Percentiles rank a stretch among this genome's conserved stretches.
These are phyloP conservation scores for Tolmerus cingulatus DNA, from an alignment of 2,888 invertebrate genomes.

Conservation along the genomic window DNA sequence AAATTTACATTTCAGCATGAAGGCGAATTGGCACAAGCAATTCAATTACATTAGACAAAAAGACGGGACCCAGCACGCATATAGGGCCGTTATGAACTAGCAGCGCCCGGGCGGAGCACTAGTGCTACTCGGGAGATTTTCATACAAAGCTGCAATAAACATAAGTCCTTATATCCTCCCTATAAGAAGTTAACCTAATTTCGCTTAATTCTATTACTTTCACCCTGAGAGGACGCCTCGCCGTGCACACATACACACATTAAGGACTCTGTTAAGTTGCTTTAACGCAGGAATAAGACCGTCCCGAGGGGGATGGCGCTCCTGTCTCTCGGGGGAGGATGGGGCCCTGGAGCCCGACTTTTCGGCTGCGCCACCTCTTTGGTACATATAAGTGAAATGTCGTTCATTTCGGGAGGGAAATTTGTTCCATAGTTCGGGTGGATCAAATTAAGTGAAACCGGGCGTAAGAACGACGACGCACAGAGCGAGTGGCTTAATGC, in stretches of 20 bases:
- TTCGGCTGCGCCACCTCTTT: conserved; percentile 18
- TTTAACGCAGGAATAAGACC: conserved; percentile 28
- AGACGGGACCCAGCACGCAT: conserved; percentile 32
- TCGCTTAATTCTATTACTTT: conserved; percentile 46
- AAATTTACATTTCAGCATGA: conserved; percentile 41
- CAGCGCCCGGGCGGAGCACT: background rate
- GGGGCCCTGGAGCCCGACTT: background rate
- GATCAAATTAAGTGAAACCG: conserved; percentile 30
- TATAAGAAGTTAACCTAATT: conserved; percentile 46
- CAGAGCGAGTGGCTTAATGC: conserved; percentile 27
- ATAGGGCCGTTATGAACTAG: conserved; percentile 41
- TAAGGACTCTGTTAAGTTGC: conserved; percentile 40
- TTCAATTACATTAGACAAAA: conserved; percentile 37
- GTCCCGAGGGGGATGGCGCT: background rate
- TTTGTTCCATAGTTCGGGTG: conserved; percentile 8
- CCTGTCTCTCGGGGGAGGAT: background rate
- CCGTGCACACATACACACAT: conserved; percentile 27
- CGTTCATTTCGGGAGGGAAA: conserved; percentile 31
- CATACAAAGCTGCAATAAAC: conserved; percentile 43
- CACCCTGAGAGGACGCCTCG: conserved; percentile 3
- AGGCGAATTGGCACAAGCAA: conserved; percentile 32
- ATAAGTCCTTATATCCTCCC: conserved; percentile 44
- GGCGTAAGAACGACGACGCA: conserved; percentile 37
- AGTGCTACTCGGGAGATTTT: conserved; percentile 23
- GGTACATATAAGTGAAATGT: conserved; percentile 37